phyloP scores from a whole-genome alignment of 2,113 vertebrate genomes.

The Spizaetus ornatus region DNA sequence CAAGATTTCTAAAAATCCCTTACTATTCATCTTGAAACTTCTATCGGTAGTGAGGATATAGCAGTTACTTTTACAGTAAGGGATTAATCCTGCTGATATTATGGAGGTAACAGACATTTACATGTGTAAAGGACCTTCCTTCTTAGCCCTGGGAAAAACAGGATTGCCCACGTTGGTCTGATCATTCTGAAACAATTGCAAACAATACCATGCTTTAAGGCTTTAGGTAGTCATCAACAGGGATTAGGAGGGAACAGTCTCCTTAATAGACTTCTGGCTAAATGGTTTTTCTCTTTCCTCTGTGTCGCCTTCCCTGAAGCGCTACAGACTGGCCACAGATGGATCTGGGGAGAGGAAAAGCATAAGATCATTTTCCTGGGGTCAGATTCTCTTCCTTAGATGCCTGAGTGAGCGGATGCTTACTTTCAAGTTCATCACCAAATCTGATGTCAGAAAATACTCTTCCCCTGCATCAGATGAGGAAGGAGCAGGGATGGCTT shows the following conservation, averaged over 20 bases:
- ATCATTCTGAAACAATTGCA: background rate
- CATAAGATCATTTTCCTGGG: background rate
- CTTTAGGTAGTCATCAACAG: background rate
- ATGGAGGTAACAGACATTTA: background rate
- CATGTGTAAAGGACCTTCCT: background rate
- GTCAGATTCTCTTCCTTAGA: background rate
- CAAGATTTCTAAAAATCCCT: background rate
- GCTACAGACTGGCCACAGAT: background rate
- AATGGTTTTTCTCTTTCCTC: background rate
- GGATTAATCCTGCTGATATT: background rate
- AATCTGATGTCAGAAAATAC: background rate
- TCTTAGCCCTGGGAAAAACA: background rate
- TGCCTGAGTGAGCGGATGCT: rapidly evolving
- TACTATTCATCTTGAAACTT: background rate
- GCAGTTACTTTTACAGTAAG: background rate
- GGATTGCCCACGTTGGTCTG: background rate
- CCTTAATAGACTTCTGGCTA: background rate
- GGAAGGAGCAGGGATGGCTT: background rate
- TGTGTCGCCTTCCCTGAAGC: background rate
- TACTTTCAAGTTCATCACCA: background rate
- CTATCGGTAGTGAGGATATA: background rate
- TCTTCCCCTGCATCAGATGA: background rate
- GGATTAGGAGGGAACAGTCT: background rate
- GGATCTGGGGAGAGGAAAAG: background rate
- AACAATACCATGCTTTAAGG: background rate